Evolutionary conservation across 2,797 vertebrate species (phyloP).

Genomic region (Phyllotis vaccarum): DNA sequence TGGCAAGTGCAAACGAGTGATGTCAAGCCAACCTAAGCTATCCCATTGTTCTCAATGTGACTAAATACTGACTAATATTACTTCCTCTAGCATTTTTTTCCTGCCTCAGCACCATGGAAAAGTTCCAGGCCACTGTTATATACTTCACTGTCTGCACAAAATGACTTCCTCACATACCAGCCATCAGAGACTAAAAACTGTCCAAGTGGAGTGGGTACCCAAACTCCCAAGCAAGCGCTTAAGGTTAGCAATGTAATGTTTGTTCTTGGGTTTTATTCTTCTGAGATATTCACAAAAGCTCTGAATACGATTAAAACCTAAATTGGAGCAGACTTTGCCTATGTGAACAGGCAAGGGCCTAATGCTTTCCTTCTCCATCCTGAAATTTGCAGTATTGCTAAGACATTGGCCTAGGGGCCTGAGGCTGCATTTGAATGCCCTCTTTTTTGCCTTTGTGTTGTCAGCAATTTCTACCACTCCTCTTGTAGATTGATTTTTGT

Average conservation of each 20-base stretch:
- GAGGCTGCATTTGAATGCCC: background rate
- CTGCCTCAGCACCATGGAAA: conserved; percentile 83
- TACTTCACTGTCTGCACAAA: conserved; percentile 77
- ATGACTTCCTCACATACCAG: conserved; percentile 78
- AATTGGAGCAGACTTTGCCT: background rate
- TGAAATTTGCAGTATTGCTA: background rate
- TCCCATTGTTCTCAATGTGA: conserved; percentile 82
- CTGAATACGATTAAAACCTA: background rate
- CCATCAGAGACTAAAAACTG: conserved; percentile 53
- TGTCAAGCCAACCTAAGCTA: conserved; percentile 82
- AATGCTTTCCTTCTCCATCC: background rate
- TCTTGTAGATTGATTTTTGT: background rate
- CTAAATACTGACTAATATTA: conserved; percentile 85
- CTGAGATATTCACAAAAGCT: conserved; percentile 34
- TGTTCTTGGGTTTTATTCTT: conserved; percentile 11
- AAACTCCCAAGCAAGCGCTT: conserved; percentile 52
- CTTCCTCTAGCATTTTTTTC: conserved; percentile 86
- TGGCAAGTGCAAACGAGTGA: conserved; percentile 68
- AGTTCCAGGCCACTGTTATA: conserved; percentile 80
- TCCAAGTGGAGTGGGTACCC: background rate
- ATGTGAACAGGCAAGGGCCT: background rate
- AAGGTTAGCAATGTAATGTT: background rate
- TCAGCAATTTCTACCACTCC: conserved; percentile 26
- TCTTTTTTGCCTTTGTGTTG: background rate
- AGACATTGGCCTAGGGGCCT: background rate